A percentile compares a stretch with the other conserved stretches of the same genome.
Evolutionary conservation across 2,888 invertebrate genomes (phyloP).

Genomic region (Calameuta pallipes): DNA sequence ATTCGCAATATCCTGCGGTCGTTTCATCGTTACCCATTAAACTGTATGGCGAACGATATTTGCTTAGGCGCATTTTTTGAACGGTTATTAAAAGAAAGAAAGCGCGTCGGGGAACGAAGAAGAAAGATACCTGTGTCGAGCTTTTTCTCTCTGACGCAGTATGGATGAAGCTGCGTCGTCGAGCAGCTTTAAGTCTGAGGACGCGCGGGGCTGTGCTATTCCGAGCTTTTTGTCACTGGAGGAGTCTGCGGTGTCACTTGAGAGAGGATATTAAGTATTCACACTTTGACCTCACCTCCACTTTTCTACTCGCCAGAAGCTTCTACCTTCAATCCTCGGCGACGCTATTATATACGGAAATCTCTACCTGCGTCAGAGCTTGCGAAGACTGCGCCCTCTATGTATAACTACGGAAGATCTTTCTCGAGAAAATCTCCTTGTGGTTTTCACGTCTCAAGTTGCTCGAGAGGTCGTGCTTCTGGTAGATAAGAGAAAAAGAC

Average conservation of each 20-base stretch:
- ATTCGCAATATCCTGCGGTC: background rate
- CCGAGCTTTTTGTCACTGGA: slow-evolving; percentile 30
- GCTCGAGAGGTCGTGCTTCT: background rate
- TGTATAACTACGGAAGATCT: background rate
- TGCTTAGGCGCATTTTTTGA: background rate
- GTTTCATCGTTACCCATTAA: background rate
- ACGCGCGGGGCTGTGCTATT: background rate
- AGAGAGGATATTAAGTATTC: slow-evolving; percentile 18
- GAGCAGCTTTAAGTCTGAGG: background rate
- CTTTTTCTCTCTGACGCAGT: background rate
- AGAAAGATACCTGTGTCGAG: background rate
- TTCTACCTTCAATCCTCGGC: background rate
- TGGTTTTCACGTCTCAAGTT: background rate
- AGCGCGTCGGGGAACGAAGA: background rate
- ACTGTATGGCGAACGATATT: background rate
- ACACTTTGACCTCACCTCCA: background rate
- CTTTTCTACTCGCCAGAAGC: background rate
- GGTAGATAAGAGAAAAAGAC: background rate
- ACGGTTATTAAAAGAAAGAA: background rate
- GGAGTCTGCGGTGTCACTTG: slow-evolving; percentile 35
- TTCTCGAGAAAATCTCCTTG: background rate
- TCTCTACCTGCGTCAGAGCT: background rate
- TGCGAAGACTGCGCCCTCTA: background rate
- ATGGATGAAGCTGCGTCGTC: background rate
- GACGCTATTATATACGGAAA: background rate